Percentiles rank a stretch among this genome's conserved stretches.
Conservation (phyloP, 2,797 vertebrate species). For the Coregonus ussuriensis region DNA sequence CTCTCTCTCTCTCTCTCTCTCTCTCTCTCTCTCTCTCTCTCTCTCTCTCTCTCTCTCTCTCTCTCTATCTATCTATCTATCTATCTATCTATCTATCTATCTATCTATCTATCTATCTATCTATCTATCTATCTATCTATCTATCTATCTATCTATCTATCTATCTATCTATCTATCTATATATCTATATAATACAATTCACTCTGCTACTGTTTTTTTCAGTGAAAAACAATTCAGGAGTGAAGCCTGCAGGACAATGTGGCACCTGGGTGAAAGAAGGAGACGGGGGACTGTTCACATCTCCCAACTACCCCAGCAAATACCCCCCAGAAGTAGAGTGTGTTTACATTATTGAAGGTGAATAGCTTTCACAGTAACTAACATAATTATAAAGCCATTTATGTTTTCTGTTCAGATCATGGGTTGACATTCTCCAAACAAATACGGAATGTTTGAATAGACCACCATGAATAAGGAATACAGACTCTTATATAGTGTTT, state of each 20-base stretch:
- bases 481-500: not conserved
- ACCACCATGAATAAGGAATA: no score
- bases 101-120: conserved; percentile 6
- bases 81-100: not conserved
- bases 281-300: conserved; percentile 95
- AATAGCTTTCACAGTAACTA: conserved; percentile 32
- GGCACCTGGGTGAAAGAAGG: conserved; percentile 96
- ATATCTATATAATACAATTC: not conserved
- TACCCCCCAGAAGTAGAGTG: conserved; percentile 97
- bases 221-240: conserved; percentile 93
- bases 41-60: no score
- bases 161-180: not conserved
- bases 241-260: conserved; percentile 94
- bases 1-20: not conserved
- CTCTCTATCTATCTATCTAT: not conserved
- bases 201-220: conserved; percentile 47
- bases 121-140: conserved; percentile 5
- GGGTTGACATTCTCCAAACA: no score
- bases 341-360: conserved; percentile 99
- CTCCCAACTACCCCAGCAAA: conserved; percentile 98
- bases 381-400: not conserved
- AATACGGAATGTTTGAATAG: no score
- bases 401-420: no score
- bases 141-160: not conserved
- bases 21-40: no score